Percentiles rank a stretch among this genome's conserved stretches.
phyloP scores from a whole-genome alignment of 2,888 invertebrate species.

The Rotaria sp. region DNA sequence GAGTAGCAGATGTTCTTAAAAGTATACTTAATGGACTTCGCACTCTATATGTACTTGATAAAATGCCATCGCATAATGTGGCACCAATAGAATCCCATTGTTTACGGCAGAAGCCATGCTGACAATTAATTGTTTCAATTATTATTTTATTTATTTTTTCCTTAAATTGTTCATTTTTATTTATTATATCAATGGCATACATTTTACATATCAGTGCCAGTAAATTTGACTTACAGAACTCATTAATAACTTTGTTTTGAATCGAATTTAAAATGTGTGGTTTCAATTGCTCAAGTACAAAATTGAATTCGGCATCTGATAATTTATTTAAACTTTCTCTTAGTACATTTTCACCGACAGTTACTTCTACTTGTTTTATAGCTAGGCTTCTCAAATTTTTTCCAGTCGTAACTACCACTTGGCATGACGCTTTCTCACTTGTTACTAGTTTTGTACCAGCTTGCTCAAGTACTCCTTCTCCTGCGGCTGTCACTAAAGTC shows the following conservation, averaged over 20 bases:
- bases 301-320: constrained; percentile 1
- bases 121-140: neutral
- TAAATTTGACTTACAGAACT: too few relatives aligned
- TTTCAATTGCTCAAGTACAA: too few relatives aligned
- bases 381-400: constrained; percentile 16
- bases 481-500: neutral
- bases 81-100: constrained; percentile 24
- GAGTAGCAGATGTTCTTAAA: neutral
- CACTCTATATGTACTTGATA: neutral
- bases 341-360: neutral
- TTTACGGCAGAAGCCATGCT: neutral
- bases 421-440: neutral
- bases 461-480: constrained; percentile 11
- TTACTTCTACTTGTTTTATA: neutral
- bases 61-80: constrained; percentile 25
- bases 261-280: too few relatives aligned
- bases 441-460: neutral
- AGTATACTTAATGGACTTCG: neutral
- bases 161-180: neutral
- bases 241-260: too few relatives aligned
- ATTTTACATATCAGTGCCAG: constrained; percentile 24
- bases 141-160: neutral
- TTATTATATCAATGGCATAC: neutral
- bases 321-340: constrained; percentile 30
- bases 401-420: neutral